Evolutionary conservation across 2,888 invertebrate species (phyloP), one percentile per base, ranked within the genome.

Genomic region (Dasysyrphus tricinctus): DNA sequence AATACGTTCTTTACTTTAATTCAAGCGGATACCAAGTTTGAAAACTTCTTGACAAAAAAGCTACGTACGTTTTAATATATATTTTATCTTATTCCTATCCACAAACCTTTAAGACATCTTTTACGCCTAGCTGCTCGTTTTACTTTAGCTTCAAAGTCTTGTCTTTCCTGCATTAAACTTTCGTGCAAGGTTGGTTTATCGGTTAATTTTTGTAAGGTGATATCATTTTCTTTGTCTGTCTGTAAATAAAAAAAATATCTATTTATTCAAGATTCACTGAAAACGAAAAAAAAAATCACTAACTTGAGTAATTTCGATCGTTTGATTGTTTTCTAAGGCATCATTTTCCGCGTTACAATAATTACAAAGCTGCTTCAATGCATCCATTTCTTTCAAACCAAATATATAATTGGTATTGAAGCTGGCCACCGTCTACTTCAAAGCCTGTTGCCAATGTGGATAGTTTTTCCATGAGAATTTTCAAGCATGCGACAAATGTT

Each of bases 331-430:
- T 61, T 93, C 90, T 76, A 92, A 92, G 37, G 91, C 90, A 34
- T 93, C 93, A 3, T 93, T 91, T 84, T 94, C 95, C 0, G 93
- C 92, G 61, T 93, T 93, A 69, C 94, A 93, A 92, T 98, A 98
- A 90, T 96, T 97, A 91, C 98, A 99, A 4, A 99, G 94, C 86
- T 97, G 96, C 76, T 97, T 95, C 14, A 99, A 93, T 0, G 98
- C 98, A 90, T 98, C 97, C 59, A 98, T 98, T 93, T 99, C 97
- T 96, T 92, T 99, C 99, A 80, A 99, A 93, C 99, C 99, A 99
- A 89, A 98, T 96, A 92, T 99, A 99, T 8, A 99, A 94, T 91
- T 99, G 98, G 93, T 97, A 97, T 44, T 98, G 95, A 72, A 99
- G 94, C 91, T 99, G 98, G 1, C 99, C 99, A 51, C 99, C 97